A percentile compares a stretch with the other conserved stretches of the same genome.
Evolutionary conservation across 2,113 vertebrate genomes (phyloP).

Genomic region (Atlantisia rogersi): DNA sequence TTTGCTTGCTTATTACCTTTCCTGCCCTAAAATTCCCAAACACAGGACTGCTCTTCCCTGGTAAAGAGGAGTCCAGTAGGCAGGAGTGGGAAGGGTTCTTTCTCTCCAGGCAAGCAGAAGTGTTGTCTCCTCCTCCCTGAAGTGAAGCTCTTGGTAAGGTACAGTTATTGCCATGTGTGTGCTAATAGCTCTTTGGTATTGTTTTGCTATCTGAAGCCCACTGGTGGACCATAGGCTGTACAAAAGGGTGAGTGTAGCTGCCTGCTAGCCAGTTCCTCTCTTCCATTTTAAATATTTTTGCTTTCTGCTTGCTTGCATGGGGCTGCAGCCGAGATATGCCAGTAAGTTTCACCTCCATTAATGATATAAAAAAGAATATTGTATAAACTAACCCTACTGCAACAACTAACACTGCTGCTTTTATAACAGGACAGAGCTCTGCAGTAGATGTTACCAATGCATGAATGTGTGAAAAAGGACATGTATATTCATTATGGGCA

Average conservation of each 20-base stretch:
- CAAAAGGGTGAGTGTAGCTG: constrained; percentile 99
- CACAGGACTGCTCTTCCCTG: not conserved
- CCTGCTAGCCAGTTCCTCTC: constrained; percentile 88
- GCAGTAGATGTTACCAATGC: constrained; percentile 58
- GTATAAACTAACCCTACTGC: constrained; percentile 75
- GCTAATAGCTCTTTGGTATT: constrained; percentile 99
- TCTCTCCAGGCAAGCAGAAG: constrained; percentile 56
- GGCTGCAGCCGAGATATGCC: constrained; percentile 82
- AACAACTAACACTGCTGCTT: constrained; percentile 78
- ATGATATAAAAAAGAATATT: constrained; percentile 50
- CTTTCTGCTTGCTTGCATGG: constrained; percentile 99
- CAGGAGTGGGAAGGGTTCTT: constrained; percentile 54
- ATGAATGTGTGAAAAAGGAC: constrained; percentile 65
- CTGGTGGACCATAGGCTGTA: constrained; percentile 99
- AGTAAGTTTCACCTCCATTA: constrained; percentile 81
- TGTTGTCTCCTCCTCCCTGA: constrained; percentile 45
- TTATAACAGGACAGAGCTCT: constrained; percentile 66
- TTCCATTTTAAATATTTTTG: constrained; percentile 82
- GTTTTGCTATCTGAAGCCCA: constrained; percentile 99
- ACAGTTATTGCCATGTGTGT: constrained; percentile 77
- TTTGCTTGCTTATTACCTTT: not conserved
- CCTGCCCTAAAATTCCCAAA: not conserved
- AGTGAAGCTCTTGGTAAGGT: constrained; percentile 68
- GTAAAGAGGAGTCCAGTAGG: not conserved
- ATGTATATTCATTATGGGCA: constrained; percentile 65